Conservation (phyloP, 1,140 invertebrate genomes). For the Galleria mellonella region DNA sequence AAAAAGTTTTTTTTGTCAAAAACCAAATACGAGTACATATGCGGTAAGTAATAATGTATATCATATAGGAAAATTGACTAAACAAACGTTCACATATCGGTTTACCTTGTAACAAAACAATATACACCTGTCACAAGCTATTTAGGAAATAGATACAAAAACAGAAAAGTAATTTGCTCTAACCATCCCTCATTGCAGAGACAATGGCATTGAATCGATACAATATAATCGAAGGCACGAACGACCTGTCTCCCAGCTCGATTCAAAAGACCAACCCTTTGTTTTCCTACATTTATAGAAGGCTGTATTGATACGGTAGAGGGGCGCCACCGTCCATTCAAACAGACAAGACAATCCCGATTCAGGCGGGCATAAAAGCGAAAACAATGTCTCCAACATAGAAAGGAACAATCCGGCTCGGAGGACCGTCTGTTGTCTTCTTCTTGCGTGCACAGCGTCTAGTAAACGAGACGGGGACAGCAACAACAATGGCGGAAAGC, state of each 20-base stretch:
- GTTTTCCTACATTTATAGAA: constrained; percentile 67
- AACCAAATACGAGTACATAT: too few species aligned
- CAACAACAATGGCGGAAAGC: constrained; percentile 65
- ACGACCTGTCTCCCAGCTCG: constrained; percentile 64
- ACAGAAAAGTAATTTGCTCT: constrained; percentile 70
- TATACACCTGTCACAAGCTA: not conserved
- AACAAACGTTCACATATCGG: too few species aligned
- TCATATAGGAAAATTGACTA: not conserved
- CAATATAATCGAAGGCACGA: constrained; percentile 68
- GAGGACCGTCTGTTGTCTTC: constrained; percentile 56
- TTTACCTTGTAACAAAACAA: too few species aligned
- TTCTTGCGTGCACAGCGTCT: constrained; percentile 25
- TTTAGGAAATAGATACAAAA: constrained; percentile 16
- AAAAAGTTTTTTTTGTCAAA: too few species aligned
- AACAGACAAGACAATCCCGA: constrained; percentile 75
- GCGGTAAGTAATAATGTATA: too few species aligned
- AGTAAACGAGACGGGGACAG: constrained; percentile 35
- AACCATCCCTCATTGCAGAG: constrained; percentile 60
- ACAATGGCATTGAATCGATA: constrained; percentile 68
- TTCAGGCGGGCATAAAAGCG: constrained; percentile 72
- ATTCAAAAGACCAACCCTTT: constrained; percentile 71
- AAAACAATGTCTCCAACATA: constrained; percentile 73
- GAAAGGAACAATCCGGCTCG: constrained; percentile 73
- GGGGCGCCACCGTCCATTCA: constrained; percentile 68
- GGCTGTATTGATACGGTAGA: constrained; percentile 66